Evolutionary conservation across 2,888 invertebrate species (phyloP).

Genomic region (Mantis religiosa): DNA sequence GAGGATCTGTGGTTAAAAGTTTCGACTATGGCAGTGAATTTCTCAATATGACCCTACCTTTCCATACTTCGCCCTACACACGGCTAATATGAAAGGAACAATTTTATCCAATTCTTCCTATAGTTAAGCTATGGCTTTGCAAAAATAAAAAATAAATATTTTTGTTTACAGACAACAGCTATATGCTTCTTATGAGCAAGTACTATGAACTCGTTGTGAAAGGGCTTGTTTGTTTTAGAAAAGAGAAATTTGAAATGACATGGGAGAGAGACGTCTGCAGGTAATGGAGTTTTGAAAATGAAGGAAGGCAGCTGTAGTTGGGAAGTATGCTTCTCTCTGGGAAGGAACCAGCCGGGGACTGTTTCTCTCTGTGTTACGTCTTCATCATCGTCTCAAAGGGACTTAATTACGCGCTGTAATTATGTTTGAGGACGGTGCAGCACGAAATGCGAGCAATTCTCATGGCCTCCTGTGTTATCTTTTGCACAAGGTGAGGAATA

Average conservation of each 20-base stretch:
- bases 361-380: background rate
- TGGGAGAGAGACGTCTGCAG: background rate
- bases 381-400: conserved; percentile 10
- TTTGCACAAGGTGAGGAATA: background rate
- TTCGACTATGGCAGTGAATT: too few relatives aligned
- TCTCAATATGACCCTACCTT: too few relatives aligned
- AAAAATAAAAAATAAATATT: too few relatives aligned
- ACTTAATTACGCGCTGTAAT: conserved; percentile 13
- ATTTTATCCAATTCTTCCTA: too few relatives aligned
- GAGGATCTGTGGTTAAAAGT: too few relatives aligned
- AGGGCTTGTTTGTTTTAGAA: background rate
- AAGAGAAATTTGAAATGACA: background rate
- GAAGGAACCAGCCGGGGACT: background rate
- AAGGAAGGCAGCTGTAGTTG: background rate
- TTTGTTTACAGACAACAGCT: too few relatives aligned
- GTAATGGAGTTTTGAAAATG: conserved; percentile 14
- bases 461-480: background rate
- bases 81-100: too few relatives aligned
- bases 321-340: background rate
- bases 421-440: background rate
- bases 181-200: too few relatives aligned
- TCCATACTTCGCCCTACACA: too few relatives aligned
- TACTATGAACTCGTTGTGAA: too few relatives aligned
- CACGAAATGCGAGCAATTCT: conserved; percentile 7
- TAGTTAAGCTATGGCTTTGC: too few relatives aligned